Conservation (phyloP, 2,888 invertebrate species). For the Yponomeuta plumbellus region DNA sequence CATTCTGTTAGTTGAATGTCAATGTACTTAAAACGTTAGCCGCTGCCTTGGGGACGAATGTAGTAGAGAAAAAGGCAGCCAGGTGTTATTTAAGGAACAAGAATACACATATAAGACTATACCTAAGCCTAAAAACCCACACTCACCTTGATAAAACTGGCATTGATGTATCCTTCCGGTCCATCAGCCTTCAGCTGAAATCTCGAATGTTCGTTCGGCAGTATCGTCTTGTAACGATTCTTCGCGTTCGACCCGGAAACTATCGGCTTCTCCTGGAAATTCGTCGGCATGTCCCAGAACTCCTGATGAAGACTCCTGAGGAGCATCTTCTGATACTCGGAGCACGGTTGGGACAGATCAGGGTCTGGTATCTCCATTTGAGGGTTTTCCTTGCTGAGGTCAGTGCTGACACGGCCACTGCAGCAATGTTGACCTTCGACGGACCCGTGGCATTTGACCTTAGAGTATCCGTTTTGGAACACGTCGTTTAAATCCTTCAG, state of each 20-base stretch:
- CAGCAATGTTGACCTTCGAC: slow-evolving; percentile 55
- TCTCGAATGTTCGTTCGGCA: slow-evolving; percentile 92
- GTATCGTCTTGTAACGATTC: slow-evolving; percentile 92
- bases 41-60: too few relatives aligned
- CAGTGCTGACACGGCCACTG: slow-evolving; percentile 42
- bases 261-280: slow-evolving; percentile 92
- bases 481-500: slow-evolving; percentile 76
- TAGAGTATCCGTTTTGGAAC: slow-evolving; percentile 74
- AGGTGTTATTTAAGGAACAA: too few relatives aligned
- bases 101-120: too few relatives aligned
- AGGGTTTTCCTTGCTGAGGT: slow-evolving; percentile 49
- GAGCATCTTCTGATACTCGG: slow-evolving; percentile 78
- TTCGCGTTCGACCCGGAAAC: slow-evolving; percentile 92
- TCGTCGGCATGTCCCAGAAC: slow-evolving; percentile 96
- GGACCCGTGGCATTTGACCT: slow-evolving; percentile 53
- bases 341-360: slow-evolving; percentile 61
- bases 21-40: too few relatives aligned
- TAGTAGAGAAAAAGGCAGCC: too few relatives aligned
- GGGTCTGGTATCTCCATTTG: slow-evolving; percentile 59
- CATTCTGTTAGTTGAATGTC: too few relatives aligned
- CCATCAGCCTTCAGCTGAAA: slow-evolving; percentile 80
- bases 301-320: slow-evolving; percentile 87
- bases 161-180: slow-evolving; percentile 91
- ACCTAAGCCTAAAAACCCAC: background rate
- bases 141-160: slow-evolving; percentile 92